A percentile compares a stretch with the other conserved stretches of the same genome.
Evolutionary conservation across 2,113 vertebrate genomes (phyloP).

Genomic region (Sitta europaea): DNA sequence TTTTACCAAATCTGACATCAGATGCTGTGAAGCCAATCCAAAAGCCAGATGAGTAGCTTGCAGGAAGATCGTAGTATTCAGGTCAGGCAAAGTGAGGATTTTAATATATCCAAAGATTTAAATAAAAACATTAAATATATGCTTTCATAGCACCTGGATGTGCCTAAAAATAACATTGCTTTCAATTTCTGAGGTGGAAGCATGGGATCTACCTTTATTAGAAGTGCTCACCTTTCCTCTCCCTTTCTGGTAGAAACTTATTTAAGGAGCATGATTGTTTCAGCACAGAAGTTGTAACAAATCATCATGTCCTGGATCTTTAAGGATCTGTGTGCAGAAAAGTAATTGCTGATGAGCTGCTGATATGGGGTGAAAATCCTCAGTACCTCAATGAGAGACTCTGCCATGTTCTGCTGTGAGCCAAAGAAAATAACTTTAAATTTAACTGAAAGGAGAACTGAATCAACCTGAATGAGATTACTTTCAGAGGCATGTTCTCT

Average conservation of each 20-base stretch:
- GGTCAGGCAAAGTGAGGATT: not conserved
- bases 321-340: constrained; percentile 55
- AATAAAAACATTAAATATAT: not conserved
- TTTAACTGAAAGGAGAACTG: constrained; percentile 46
- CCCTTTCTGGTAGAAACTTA: not conserved
- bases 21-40: not conserved
- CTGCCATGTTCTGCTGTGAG: constrained; percentile 36
- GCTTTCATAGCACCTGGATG: not conserved
- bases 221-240: not conserved
- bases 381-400: constrained; percentile 24
- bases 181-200: not conserved
- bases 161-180: not conserved
- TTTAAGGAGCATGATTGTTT: constrained; percentile 46
- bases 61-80: not conserved
- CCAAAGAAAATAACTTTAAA: constrained; percentile 60
- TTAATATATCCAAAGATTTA: not conserved
- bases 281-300: constrained; percentile 37
- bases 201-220: not conserved
- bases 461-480: constrained; percentile 54
- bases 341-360: constrained; percentile 62
- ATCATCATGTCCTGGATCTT: constrained; percentile 42
- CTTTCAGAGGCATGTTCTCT: not conserved
- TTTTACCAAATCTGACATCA: not conserved
- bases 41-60: not conserved
- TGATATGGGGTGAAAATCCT: constrained; percentile 55